phyloP scores from a whole-genome alignment of 2,888 invertebrate genomes.

The Agrotis ipsilon region DNA sequence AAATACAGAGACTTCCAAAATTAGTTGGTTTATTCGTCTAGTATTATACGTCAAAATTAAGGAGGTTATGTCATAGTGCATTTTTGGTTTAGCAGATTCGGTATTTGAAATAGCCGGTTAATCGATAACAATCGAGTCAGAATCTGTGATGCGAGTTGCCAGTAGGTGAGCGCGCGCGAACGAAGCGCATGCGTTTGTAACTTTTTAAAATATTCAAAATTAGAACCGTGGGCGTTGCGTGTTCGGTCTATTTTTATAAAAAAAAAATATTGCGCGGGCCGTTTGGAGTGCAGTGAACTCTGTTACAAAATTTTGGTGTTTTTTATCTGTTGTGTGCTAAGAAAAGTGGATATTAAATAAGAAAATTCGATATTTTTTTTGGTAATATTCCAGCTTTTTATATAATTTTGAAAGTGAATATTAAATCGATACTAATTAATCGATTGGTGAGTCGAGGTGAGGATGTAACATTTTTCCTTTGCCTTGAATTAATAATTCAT shows the following conservation, averaged over 20 bases:
- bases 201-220: slow-evolving; percentile 71
- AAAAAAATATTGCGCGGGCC: slow-evolving; percentile 70
- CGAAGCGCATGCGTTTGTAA: slow-evolving; percentile 77
- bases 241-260: slow-evolving; percentile 79
- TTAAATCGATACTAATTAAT: slow-evolving; percentile 31
- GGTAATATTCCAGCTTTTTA: slow-evolving; percentile 34
- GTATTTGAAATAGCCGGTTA: slow-evolving; percentile 72
- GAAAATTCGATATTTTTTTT: slow-evolving; percentile 30
- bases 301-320: slow-evolving; percentile 67
- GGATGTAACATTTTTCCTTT: slow-evolving; percentile 60
- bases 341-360: slow-evolving; percentile 61
- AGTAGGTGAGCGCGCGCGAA: slow-evolving; percentile 80
- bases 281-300: slow-evolving; percentile 86
- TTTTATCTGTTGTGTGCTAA: slow-evolving; percentile 50
- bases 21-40: slow-evolving; percentile 29
- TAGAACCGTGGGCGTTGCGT: slow-evolving; percentile 74
- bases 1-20: slow-evolving; percentile 29
- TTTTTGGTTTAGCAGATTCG: slow-evolving; percentile 26
- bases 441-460: slow-evolving; percentile 52
- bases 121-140: slow-evolving; percentile 68
- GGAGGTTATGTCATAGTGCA: slow-evolving; percentile 11
- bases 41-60: slow-evolving; percentile 43
- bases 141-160: slow-evolving; percentile 72
- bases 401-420: slow-evolving; percentile 25
- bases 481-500: slow-evolving; percentile 49